A percentile compares a stretch with the other conserved stretches of the same genome.
Conservation (phyloP, 2,888 invertebrate species). For the Tryphoninae sp. region DNA sequence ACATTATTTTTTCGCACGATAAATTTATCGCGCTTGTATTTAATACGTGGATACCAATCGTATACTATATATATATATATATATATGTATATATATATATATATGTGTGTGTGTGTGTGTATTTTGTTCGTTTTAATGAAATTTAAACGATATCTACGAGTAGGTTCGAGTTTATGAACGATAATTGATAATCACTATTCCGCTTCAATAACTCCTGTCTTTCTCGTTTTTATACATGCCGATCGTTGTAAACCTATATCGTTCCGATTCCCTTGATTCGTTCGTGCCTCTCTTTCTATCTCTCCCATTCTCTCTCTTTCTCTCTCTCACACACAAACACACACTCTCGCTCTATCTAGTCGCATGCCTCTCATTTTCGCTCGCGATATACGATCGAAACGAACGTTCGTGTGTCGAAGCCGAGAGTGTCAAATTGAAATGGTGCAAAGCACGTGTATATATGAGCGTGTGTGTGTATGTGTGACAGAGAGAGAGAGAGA, state of each 20-base stretch:
- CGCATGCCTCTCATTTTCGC: conserved; percentile 31
- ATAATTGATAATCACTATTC: conserved; percentile 34
- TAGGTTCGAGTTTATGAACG: neutral
- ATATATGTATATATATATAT: neutral
- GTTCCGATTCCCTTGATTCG: conserved; percentile 58
- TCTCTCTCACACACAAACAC: conserved; percentile 40
- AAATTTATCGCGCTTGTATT: too few species aligned
- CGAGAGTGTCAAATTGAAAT: conserved; percentile 75
- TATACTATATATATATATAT: neutral
- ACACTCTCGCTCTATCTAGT: conserved; percentile 22
- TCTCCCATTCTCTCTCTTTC: conserved; percentile 59
- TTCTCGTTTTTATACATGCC: conserved; percentile 14
- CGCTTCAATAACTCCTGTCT: conserved; percentile 67
- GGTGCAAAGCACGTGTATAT: conserved; percentile 58
- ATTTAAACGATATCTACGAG: neutral
- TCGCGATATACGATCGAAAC: conserved; percentile 29
- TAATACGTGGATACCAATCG: neutral
- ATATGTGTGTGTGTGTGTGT: neutral
- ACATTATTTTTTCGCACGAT: conserved; percentile 27
- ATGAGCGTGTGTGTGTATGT: neutral
- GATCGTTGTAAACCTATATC: conserved; percentile 34
- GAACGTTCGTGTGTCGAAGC: conserved; percentile 44
- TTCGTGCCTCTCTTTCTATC: conserved; percentile 61
- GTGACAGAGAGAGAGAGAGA: too few species aligned
- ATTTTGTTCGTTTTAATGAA: neutral